A percentile compares a stretch with the other conserved stretches of the same genome.
Conservation (phyloP, 2,797 vertebrate genomes). For the Sciaenops ocellatus region DNA sequence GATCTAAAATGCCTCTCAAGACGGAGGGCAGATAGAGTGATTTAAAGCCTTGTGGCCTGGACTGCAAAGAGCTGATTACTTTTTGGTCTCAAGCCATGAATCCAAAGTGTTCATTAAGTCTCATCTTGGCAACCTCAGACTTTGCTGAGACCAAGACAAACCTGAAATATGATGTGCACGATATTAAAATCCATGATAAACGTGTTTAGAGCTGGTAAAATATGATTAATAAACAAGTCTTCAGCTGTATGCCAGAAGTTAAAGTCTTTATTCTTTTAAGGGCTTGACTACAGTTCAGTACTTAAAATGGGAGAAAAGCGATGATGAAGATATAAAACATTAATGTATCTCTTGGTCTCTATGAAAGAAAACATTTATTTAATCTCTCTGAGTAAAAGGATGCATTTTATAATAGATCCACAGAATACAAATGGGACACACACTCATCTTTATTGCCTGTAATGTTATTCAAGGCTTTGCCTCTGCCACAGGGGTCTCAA, state of each 20-base stretch:
- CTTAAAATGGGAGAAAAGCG: neutral
- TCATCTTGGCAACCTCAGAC: conserved; percentile 21
- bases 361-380: conserved; percentile 1
- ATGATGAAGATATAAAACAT: neutral
- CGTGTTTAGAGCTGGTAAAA: neutral
- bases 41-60: conserved; percentile 22
- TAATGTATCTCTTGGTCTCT: neutral
- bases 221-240: neutral
- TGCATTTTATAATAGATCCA: neutral
- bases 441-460: conserved; percentile 11
- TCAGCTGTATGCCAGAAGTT: neutral
- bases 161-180: neutral
- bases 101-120: neutral
- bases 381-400: neutral
- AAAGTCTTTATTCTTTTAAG: neutral
- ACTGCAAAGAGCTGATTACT: conserved; percentile 34
- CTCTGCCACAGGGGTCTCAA: conserved; percentile 6
- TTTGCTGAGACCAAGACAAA: neutral
- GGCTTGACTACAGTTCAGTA: neutral
- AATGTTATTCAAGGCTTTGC: conserved; percentile 23
- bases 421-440: neutral
- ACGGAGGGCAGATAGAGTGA: conserved; percentile 4
- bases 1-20: conserved; percentile 37
- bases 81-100: conserved; percentile 23
- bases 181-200: neutral